Conservation (phyloP, 37 sponge, comb jelly and placozoan genomes). For the Chondrilla cf. caribensis region DNA sequence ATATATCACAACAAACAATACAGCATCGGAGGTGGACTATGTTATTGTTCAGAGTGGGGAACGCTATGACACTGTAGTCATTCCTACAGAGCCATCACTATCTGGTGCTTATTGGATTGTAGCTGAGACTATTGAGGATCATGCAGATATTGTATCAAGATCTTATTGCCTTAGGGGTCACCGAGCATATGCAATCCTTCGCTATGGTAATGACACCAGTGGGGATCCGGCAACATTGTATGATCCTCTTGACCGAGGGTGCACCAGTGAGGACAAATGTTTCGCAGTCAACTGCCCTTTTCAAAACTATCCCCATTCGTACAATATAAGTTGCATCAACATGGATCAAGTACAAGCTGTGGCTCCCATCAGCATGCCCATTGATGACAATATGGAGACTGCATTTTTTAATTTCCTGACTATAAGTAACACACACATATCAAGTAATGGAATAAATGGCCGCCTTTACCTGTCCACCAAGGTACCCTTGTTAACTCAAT, state of each 20-base stretch:
- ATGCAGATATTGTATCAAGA: background rate
- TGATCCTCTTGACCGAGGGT: conserved; percentile 11
- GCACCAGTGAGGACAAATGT: conserved; percentile 22
- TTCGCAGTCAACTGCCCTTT: conserved; percentile 80
- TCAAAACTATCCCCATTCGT: conserved; percentile 8
- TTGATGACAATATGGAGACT: background rate
- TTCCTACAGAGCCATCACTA: conserved; percentile 33
- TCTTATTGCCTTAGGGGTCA: conserved; percentile 1
- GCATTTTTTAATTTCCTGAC: conserved; percentile 4
- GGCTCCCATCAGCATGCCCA: background rate
- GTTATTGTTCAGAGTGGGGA: conserved; percentile 75
- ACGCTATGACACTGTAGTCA: conserved; percentile 63
- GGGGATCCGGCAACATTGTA: background rate
- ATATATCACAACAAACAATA: conserved; percentile 34
- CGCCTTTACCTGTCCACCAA: background rate
- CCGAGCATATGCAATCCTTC: background rate
- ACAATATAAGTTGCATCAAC: background rate
- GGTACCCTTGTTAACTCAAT: background rate
- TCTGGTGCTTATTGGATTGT: conserved; percentile 59
- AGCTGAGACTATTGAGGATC: conserved; percentile 62
- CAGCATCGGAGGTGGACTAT: conserved; percentile 45
- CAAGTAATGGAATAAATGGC: conserved; percentile 1
- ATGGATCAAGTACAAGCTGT: background rate
- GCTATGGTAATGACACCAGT: background rate
- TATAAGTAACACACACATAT: background rate